Percentiles rank a stretch among this genome's conserved stretches.
Evolutionary conservation across 2,888 invertebrate species (phyloP).

Genomic region (Dolichopus griseipennis): DNA sequence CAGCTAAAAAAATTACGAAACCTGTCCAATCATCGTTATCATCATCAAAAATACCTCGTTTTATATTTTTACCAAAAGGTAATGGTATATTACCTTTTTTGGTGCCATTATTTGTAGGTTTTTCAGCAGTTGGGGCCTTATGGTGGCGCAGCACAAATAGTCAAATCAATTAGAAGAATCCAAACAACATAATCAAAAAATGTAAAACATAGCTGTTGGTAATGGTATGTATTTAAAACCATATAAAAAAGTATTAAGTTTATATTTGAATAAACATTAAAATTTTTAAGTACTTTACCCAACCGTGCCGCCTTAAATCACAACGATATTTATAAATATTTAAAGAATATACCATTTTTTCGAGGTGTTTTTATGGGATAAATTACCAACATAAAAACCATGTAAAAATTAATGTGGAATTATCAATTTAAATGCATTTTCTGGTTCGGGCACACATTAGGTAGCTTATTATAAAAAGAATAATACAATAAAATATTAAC

Average conservation of each 20-base stretch:
- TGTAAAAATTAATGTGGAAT: neutral
- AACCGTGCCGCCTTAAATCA: constrained; percentile 19
- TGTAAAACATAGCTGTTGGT: constrained; percentile 33
- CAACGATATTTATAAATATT: constrained; percentile 25
- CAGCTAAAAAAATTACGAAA: constrained; percentile 13
- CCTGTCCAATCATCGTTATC: neutral
- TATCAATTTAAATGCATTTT: too few species aligned
- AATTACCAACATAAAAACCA: constrained; percentile 25
- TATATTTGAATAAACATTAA: constrained; percentile 16
- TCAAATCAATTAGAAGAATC: constrained; percentile 31
- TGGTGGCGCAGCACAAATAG: constrained; percentile 34
- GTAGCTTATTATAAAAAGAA: too few species aligned
- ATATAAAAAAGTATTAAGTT: constrained; percentile 21
- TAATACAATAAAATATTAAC: too few species aligned
- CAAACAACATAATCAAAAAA: constrained; percentile 30
- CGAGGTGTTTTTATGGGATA: constrained; percentile 28
- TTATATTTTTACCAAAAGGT: constrained; percentile 31
- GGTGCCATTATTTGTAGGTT: constrained; percentile 34
- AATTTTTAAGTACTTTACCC: constrained; percentile 27
- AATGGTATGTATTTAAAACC: constrained; percentile 29
- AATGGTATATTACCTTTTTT: constrained; percentile 32
- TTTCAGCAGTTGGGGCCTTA: constrained; percentile 32
- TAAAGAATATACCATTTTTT: constrained; percentile 26
- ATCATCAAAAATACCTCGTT: constrained; percentile 15
- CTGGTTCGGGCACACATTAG: too few species aligned